phyloP scores from a whole-genome alignment of 1,140 invertebrate species.

The Philopotamus ludificatus region DNA sequence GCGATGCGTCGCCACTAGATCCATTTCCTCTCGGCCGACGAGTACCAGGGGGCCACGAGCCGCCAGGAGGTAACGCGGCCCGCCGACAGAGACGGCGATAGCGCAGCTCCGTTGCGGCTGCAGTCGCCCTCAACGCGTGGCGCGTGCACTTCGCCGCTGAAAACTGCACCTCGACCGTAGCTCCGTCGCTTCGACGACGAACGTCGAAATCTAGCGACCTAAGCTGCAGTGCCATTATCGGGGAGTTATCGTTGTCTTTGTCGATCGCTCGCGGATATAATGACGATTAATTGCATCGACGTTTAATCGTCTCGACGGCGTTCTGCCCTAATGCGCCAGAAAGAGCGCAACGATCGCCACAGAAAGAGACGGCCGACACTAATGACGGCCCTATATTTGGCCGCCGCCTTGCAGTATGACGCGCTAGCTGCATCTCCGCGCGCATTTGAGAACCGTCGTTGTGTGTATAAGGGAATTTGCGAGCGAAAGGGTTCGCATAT shows the following conservation, averaged over 20 bases:
- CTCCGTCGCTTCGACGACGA: too few species aligned
- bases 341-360: slow-evolving; percentile 4
- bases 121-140: too few species aligned
- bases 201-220: too few species aligned
- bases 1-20: not conserved
- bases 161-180: too few species aligned
- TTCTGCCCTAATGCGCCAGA: not conserved
- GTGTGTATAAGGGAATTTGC: too few species aligned
- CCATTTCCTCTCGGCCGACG: slow-evolving; percentile 29
- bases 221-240: too few species aligned
- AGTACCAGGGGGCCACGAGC: slow-evolving; percentile 21
- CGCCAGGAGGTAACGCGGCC: slow-evolving; percentile 22
- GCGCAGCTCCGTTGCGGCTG: too few species aligned
- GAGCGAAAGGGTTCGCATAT: too few species aligned
- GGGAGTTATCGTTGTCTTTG: too few species aligned
- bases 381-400: not conserved
- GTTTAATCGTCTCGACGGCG: not conserved
- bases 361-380: not conserved
- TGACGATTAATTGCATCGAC: not conserved
- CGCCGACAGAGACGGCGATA: slow-evolving; percentile 26
- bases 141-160: too few species aligned
- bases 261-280: not conserved
- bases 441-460: too few species aligned
- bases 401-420: not conserved
- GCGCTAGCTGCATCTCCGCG: too few species aligned